A percentile compares a stretch with the other conserved stretches of the same genome.
Evolutionary conservation across 2,113 vertebrate genomes (phyloP).

Genomic region (Pangasianodon gigas): DNA sequence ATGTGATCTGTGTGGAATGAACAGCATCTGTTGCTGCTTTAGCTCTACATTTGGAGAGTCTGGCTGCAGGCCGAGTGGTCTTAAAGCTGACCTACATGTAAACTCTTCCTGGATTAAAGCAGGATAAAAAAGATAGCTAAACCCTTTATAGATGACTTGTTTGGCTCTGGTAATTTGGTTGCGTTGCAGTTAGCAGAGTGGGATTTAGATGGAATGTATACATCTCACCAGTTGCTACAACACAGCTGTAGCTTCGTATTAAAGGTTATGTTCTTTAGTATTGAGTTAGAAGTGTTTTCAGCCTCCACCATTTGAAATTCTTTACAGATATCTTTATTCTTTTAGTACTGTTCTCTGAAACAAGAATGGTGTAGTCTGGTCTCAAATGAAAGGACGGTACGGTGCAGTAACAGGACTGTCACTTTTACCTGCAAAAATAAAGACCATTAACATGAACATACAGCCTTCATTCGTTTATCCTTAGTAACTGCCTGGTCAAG

Average conservation of each 20-base stretch:
- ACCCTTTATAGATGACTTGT: conserved; percentile 46
- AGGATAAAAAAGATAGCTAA: conserved; percentile 45
- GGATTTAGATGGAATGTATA: conserved; percentile 53
- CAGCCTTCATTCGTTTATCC: not conserved
- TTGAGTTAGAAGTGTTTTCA: not conserved
- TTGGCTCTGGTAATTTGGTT: conserved; percentile 40
- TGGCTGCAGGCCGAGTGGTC: conserved; percentile 25
- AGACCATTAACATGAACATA: not conserved
- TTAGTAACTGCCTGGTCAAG: not conserved
- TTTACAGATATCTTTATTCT: not conserved
- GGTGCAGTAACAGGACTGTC: not conserved
- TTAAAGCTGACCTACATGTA: conserved; percentile 51
- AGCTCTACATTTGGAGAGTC: conserved; percentile 5
- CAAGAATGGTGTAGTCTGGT: not conserved
- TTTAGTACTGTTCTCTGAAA: not conserved
- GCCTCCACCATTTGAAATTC: not conserved
- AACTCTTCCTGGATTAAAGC: conserved; percentile 54
- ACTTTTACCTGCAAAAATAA: not conserved
- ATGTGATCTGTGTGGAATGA: not conserved
- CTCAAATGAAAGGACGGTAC: not conserved
- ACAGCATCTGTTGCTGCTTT: conserved; percentile 26
- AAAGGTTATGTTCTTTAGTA: not conserved
- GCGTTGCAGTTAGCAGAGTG: conserved; percentile 45
- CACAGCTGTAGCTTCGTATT: conserved; percentile 31
- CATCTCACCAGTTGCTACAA: conserved; percentile 28